A percentile compares a stretch with the other conserved stretches of the same genome.
phyloP scores from a whole-genome alignment of 2,113 vertebrate genomes.

The Oryzias woworae region DNA sequence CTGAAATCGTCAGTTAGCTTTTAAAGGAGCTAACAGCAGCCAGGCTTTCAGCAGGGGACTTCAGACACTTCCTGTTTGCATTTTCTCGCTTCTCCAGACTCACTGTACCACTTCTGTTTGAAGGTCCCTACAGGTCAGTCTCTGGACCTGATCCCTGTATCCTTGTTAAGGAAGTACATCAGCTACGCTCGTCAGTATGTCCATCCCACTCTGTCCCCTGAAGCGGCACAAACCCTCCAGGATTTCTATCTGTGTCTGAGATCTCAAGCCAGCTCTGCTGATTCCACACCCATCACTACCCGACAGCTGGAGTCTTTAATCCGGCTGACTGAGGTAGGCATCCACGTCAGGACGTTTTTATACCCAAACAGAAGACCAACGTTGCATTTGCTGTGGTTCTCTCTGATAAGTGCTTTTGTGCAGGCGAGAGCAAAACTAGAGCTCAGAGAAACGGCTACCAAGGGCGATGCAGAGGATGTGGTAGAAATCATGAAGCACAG shows the following conservation, averaged over 20 bases:
- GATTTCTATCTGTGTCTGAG: constrained; percentile 93
- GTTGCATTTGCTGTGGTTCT: neutral
- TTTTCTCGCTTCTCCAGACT: neutral
- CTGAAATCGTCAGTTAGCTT: too few relatives aligned
- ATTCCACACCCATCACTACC: constrained; percentile 94
- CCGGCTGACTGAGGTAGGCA: constrained; percentile 87
- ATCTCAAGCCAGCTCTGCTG: constrained; percentile 84
- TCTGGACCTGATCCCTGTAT: constrained; percentile 88
- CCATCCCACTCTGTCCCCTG: constrained; percentile 82
- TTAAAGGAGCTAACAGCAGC: too few relatives aligned
- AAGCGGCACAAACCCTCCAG: constrained; percentile 89
- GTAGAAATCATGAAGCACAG: constrained; percentile 99
- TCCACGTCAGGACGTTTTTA: neutral
- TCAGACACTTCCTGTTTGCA: neutral
- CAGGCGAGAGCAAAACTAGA: constrained; percentile 94
- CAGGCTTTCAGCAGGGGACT: too few relatives aligned
- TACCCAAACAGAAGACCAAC: neutral
- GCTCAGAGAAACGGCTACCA: constrained; percentile 88
- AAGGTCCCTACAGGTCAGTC: constrained; percentile 83
- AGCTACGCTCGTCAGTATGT: constrained; percentile 96
- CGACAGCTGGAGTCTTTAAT: constrained; percentile 95
- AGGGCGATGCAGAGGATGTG: constrained; percentile 93
- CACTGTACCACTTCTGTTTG: neutral
- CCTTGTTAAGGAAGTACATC: constrained; percentile 91
- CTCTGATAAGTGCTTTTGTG: constrained; percentile 19